phyloP scores from a whole-genome alignment of 2,113 vertebrate species.

The Passer montanus region DNA sequence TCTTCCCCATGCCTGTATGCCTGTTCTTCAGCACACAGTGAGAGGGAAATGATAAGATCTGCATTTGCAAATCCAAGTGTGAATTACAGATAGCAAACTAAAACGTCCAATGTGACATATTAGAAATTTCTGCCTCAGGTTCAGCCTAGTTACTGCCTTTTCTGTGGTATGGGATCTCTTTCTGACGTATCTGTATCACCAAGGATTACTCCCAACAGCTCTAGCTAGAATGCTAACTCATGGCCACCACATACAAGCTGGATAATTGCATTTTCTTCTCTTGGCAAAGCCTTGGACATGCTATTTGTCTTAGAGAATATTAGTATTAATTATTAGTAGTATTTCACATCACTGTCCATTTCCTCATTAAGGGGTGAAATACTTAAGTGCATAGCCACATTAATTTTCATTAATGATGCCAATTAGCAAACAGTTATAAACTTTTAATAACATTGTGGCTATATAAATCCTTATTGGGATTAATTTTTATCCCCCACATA shows the following conservation, averaged over 20 bases:
- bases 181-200: background rate
- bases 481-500: slow-evolving; percentile 5
- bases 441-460: slow-evolving; percentile 28
- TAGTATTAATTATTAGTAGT: background rate
- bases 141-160: rapidly evolving
- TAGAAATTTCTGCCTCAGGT: background rate
- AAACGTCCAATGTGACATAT: background rate
- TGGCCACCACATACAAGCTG: background rate
- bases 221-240: background rate
- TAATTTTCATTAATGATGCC: slow-evolving; percentile 38
- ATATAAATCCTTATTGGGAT: slow-evolving; percentile 11
- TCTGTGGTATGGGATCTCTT: background rate
- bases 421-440: slow-evolving; percentile 38
- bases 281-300: background rate
- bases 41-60: rapidly evolving
- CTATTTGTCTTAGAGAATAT: slow-evolving; percentile 2
- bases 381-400: background rate
- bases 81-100: background rate
- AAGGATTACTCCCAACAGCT: background rate
- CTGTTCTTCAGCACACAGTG: background rate
- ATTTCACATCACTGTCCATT: slow-evolving; percentile 29
- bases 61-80: background rate
- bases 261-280: background rate
- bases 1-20: rapidly evolving
- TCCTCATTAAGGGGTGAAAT: background rate